Conservation (phyloP, 2,888 invertebrate species). For the Eurytoma californica region DNA sequence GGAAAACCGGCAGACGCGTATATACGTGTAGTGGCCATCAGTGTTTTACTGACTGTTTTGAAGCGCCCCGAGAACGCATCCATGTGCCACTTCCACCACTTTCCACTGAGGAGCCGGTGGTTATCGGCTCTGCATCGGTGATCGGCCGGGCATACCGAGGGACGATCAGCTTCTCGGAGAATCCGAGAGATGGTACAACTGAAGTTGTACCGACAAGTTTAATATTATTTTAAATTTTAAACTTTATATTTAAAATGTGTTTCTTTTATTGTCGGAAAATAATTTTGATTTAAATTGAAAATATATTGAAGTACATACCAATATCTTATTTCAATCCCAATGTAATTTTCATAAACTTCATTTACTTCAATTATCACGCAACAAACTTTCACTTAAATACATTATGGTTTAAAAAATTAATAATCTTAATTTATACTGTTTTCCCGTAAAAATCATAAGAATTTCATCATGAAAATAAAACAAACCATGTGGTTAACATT, state of each 20-base stretch:
- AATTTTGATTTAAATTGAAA: too few species aligned
- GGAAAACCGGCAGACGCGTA: neutral
- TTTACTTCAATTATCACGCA: neutral
- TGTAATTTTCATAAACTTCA: neutral
- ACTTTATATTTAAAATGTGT: neutral
- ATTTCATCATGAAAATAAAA: too few species aligned
- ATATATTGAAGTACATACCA: neutral
- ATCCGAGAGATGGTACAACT: conserved; percentile 71
- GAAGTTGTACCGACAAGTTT: neutral
- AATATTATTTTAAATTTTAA: neutral
- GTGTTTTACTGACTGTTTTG: conserved; percentile 1
- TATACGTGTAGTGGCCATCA: neutral
- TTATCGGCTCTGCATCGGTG: conserved; percentile 60
- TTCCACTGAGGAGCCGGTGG: neutral
- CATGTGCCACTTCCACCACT: neutral
- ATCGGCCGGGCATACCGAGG: conserved; percentile 67
- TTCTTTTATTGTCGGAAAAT: neutral
- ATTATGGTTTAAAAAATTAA: too few species aligned
- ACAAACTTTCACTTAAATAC: neutral
- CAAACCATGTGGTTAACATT: neutral
- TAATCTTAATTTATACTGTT: too few species aligned
- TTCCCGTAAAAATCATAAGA: too few species aligned
- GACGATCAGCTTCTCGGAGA: conserved; percentile 64
- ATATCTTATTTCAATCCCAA: too few species aligned
- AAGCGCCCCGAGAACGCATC: neutral